Percentiles rank a stretch among this genome's conserved stretches.
Conservation (phyloP, 1,140 invertebrate species). For the Drosophila murphyi region DNA sequence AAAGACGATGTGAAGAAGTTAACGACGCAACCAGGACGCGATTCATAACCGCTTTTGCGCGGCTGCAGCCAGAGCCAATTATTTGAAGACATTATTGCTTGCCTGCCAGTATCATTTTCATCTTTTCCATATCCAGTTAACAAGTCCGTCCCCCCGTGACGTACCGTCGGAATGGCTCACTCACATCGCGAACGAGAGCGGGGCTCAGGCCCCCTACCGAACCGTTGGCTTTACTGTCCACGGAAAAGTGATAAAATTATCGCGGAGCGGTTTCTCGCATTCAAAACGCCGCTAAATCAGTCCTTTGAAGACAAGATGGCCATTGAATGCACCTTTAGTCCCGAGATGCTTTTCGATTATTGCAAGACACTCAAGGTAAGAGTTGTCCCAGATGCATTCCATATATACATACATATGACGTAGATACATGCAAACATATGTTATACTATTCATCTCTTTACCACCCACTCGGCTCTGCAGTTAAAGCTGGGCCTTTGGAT, state of each 20-base stretch:
- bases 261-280: conserved; percentile 93
- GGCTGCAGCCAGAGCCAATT: not conserved
- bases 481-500: conserved; percentile 97
- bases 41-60: conserved; percentile 6
- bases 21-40: conserved; percentile 21
- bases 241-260: conserved; percentile 91
- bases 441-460: not conserved
- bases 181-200: conserved; percentile 63
- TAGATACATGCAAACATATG: not conserved
- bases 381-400: conserved; percentile 83
- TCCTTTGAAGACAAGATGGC: conserved; percentile 93
- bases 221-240: conserved; percentile 96
- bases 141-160: conserved; percentile 1
- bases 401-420: conserved; percentile 7
- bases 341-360: conserved; percentile 92
- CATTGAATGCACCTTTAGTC: conserved; percentile 91
- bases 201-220: conserved; percentile 90
- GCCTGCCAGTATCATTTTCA: not conserved
- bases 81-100: not conserved
- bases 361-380: conserved; percentile 90
- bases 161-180: conserved; percentile 46
- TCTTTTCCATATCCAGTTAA: conserved; percentile 11
- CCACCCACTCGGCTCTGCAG: conserved; percentile 81
- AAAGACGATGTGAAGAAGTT: conserved; percentile 36
- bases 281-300: conserved; percentile 95